These are phyloP conservation scores for Trichonephila clavata DNA, from an alignment of 1,140 invertebrate genomes.

Conservation along the genomic window DNA sequence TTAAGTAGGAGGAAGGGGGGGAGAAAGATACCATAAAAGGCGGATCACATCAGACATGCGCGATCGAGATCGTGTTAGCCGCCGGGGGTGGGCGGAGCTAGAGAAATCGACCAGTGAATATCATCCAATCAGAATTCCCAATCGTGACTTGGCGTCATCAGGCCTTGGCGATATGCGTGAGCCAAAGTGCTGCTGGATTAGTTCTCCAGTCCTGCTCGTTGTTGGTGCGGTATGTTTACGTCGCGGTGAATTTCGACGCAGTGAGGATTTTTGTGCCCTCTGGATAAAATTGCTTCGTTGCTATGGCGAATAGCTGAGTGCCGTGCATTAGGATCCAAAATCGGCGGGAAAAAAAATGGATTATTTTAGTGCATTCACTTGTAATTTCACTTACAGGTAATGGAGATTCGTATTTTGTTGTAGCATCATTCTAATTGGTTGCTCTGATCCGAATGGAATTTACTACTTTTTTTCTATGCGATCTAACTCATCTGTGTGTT, in stretches of 20 bases:
- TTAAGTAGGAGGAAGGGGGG: not conserved
- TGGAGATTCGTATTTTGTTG: not conserved
- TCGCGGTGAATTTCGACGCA: conserved; percentile 38
- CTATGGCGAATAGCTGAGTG: conserved; percentile 15
- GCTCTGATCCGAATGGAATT: not conserved
- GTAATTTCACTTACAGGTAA: not conserved
- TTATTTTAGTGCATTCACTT: not conserved
- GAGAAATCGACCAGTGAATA: not conserved
- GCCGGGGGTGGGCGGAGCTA: conserved; percentile 45
- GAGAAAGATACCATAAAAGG: not conserved
- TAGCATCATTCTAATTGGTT: not conserved
- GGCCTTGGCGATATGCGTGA: not conserved
- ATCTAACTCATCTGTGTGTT: too few species aligned
- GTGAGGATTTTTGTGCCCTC: conserved; percentile 10
- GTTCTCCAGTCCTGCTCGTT: not conserved
- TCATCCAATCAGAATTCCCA: conserved; percentile 6
- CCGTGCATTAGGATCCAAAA: not conserved
- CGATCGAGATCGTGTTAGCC: conserved; percentile 31
- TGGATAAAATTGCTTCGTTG: conserved; percentile 31
- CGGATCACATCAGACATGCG: conserved; percentile 15
- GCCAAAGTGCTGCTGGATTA: not conserved
- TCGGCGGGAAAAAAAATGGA: not conserved
- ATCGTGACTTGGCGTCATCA: not conserved
- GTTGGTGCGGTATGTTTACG: conserved; percentile 24
- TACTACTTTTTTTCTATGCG: not conserved